Evolutionary conservation across 92 coral and sea anemone species (phyloP), one percentile per base, ranked within the genome.

Genomic region (Micromussa lordhowensis): DNA sequence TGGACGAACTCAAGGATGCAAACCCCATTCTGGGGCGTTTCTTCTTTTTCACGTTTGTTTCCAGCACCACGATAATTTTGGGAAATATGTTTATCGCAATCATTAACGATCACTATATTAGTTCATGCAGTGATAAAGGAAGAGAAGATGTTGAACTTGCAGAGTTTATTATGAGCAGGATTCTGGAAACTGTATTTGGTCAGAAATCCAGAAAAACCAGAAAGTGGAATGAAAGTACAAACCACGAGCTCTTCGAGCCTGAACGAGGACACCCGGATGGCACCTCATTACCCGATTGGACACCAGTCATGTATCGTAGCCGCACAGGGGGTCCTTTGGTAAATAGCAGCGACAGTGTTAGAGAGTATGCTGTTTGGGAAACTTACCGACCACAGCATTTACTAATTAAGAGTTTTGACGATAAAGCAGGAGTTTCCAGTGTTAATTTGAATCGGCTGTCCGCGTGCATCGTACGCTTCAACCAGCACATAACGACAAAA

Each of bases 31-130:
- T 75, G 16, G 81, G 71, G 4, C 72, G 73, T 13, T 38, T 85
- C 2, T 85, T 75, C 58, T 78, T 36, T 31, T 58, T 53, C 74
- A 75, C 82, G 32, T 85, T 73, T 36, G 31, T 71, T 14, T 55
- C 40, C 53, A 54, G 19, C 17, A 57, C 70, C 19, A 76, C n/a
- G 2, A 4, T 81, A 32, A 61, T 81, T 19, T 12, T 81, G 29
- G 54, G 73, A 14, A 81, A 81, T 16, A 81, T 81, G 85, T 63
- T 81, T 17, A 38, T 81, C 34, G 31, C 85, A 12, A 66, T 81
- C 26, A 61, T 81, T 9, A 81, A 81, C n/a, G 85, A 81, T 30
- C 24, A 57, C 10, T 79, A 79, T 55, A 51, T 32, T 17, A 61
- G 6, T 38, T 79, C 83, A 26, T 55, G 44, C 30, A 51, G 53